Evolutionary conservation across 2,888 invertebrate species (phyloP).

Genomic region (Epistrophe grossulariae): DNA sequence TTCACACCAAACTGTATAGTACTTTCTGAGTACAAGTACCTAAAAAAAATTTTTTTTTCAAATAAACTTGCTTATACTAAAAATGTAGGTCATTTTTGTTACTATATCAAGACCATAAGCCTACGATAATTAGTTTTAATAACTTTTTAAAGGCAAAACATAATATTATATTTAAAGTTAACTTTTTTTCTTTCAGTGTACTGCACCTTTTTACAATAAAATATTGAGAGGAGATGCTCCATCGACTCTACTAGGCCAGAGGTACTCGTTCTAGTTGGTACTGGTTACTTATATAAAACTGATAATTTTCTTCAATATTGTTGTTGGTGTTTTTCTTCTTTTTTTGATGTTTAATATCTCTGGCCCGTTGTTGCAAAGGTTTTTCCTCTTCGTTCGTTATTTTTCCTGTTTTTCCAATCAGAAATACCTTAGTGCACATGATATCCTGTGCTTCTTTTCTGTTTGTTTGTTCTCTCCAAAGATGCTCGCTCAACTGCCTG

Average conservation of each 20-base stretch:
- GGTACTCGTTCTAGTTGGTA: conserved; percentile 24
- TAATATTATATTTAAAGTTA: too few species aligned
- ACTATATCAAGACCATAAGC: too few species aligned
- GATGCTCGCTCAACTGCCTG: conserved; percentile 29
- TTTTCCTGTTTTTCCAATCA: conserved; percentile 75
- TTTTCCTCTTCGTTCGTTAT: conserved; percentile 64
- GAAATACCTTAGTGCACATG: conserved; percentile 29
- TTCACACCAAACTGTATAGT: too few species aligned
- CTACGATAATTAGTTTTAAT: too few species aligned
- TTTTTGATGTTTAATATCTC: not conserved
- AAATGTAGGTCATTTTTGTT: too few species aligned
- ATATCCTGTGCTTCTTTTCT: conserved; percentile 47
- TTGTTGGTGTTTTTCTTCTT: conserved; percentile 29
- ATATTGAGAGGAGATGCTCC: conserved; percentile 8
- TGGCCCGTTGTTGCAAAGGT: conserved; percentile 28
- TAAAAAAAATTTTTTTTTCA: too few species aligned
- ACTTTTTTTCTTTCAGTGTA: not conserved
- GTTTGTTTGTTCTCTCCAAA: not conserved
- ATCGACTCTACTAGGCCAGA: conserved; percentile 37
- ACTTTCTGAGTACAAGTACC: too few species aligned
- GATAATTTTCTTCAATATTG: conserved; percentile 68
- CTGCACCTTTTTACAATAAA: conserved; percentile 4
- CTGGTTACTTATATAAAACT: conserved; percentile 56
- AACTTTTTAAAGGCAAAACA: too few species aligned
- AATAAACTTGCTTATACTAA: too few species aligned